Percentiles rank a stretch among this genome's conserved stretches.
Evolutionary conservation across 2,888 invertebrate species (phyloP).

Genomic region (Drosophila phalerata): DNA sequence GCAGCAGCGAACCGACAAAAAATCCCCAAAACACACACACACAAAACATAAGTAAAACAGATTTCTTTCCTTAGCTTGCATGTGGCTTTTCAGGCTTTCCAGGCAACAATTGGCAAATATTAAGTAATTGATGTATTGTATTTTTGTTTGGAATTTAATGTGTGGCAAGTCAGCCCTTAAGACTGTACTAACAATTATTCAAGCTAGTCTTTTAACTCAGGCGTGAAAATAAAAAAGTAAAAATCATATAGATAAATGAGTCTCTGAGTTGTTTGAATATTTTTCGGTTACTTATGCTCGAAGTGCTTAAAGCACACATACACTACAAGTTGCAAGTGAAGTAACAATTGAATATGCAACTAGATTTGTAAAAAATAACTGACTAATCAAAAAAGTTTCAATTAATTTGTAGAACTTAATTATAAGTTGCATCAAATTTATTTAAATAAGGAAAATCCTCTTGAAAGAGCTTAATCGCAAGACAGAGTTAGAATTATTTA

Average conservation of each 20-base stretch:
- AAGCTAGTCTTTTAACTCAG: slow-evolving; percentile 12
- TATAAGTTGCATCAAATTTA: too few relatives aligned
- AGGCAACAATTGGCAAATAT: slow-evolving; percentile 32
- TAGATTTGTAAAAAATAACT: neutral
- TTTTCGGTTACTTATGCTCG: slow-evolving; percentile 39
- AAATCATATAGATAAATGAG: slow-evolving; percentile 5
- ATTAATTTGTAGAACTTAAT: too few relatives aligned
- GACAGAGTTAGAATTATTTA: too few relatives aligned
- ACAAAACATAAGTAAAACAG: slow-evolving; percentile 18
- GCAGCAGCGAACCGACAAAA: neutral
- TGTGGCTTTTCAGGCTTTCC: slow-evolving; percentile 12
- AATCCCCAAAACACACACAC: slow-evolving; percentile 1
- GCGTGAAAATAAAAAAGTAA: slow-evolving; percentile 18
- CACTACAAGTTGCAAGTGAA: neutral
- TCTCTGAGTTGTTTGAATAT: slow-evolving; percentile 6
- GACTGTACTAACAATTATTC: slow-evolving; percentile 21
- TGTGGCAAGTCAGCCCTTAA: slow-evolving; percentile 24
- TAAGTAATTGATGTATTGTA: slow-evolving; percentile 30
- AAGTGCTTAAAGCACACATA: slow-evolving; percentile 28
- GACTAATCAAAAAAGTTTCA: neutral
- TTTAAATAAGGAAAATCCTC: too few relatives aligned
- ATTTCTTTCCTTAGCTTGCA: slow-evolving; percentile 30
- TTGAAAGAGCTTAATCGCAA: too few relatives aligned
- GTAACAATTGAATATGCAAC: neutral
- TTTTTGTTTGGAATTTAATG: slow-evolving; percentile 11